phyloP scores from a whole-genome alignment of 2,888 invertebrate species.

The Brachypterus glaber region DNA sequence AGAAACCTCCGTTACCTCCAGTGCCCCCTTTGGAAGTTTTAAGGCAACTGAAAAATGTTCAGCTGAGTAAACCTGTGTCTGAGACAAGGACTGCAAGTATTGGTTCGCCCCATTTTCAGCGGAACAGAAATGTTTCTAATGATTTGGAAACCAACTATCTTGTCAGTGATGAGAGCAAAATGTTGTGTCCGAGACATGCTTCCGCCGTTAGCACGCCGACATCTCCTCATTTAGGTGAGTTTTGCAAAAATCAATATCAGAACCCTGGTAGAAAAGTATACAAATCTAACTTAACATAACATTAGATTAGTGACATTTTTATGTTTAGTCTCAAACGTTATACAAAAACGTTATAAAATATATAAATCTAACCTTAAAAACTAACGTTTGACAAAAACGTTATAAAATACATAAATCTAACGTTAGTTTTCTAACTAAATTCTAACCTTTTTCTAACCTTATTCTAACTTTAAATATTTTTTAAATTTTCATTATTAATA shows the following conservation, averaged over 20 bases:
- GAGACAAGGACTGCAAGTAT: constrained; percentile 52
- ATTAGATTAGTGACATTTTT: no score
- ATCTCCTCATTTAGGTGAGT: constrained; percentile 37
- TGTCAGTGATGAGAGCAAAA: constrained; percentile 15
- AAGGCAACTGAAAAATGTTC: constrained; percentile 44
- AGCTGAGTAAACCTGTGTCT: constrained; percentile 37
- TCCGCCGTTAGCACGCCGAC: constrained; percentile 40
- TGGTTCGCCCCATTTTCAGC: constrained; percentile 54
- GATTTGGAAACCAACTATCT: constrained; percentile 46
- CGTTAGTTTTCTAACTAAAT: no score
- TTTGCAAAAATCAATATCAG: constrained; percentile 1
- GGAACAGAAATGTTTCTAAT: constrained; percentile 49
- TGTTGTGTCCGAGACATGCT: constrained; percentile 22
- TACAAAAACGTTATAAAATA: no score
- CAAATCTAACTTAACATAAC: no score
- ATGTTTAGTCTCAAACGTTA: no score
- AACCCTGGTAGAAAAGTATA: no score
- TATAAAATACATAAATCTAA: no score
- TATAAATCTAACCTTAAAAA: no score
- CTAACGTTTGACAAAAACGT: no score
- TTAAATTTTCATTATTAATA: no score
- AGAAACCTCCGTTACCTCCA: constrained; percentile 65
- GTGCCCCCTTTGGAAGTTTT: constrained; percentile 55
- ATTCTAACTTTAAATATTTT: no score
- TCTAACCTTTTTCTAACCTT: no score